Evolutionary conservation across 2,113 vertebrate species (phyloP).

Genomic region (Scophthalmus maximus): DNA sequence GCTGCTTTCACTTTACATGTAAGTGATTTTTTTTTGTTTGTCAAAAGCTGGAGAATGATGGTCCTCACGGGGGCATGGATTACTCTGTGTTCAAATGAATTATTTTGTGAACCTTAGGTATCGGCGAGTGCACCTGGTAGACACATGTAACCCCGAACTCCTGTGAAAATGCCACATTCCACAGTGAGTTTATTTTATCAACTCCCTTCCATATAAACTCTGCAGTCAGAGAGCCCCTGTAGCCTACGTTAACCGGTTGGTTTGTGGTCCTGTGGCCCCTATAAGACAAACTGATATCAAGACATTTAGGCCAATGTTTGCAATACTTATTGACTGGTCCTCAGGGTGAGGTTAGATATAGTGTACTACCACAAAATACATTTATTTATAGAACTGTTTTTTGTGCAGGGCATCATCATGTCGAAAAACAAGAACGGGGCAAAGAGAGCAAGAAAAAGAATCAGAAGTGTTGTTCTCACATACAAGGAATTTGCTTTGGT

Average conservation of each 20-base stretch:
- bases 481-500: no score
- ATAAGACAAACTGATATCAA: slow-evolving; percentile 36
- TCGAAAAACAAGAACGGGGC: no score
- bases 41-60: slow-evolving; percentile 82
- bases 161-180: slow-evolving; percentile 16
- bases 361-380: not conserved
- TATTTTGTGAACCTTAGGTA: slow-evolving; percentile 51
- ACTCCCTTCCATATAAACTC: slow-evolving; percentile 22
- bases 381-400: not conserved
- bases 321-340: slow-evolving; percentile 48
- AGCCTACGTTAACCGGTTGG: slow-evolving; percentile 32
- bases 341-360: slow-evolving; percentile 44
- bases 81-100: slow-evolving; percentile 77
- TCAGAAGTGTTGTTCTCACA: not conserved
- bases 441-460: no score
- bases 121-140: slow-evolving; percentile 86
- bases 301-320: slow-evolving; percentile 16
- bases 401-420: not conserved
- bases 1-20: slow-evolving; percentile 63
- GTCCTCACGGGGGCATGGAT: slow-evolving; percentile 73
- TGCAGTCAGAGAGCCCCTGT: slow-evolving; percentile 7
- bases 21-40: slow-evolving; percentile 81
- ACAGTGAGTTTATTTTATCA: slow-evolving; percentile 32
- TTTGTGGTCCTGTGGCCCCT: slow-evolving; percentile 44
- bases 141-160: slow-evolving; percentile 82